A percentile compares a stretch with the other conserved stretches of the same genome.
phyloP scores from a whole-genome alignment of 2,113 vertebrate species.

The Catharus fuscescens region DNA sequence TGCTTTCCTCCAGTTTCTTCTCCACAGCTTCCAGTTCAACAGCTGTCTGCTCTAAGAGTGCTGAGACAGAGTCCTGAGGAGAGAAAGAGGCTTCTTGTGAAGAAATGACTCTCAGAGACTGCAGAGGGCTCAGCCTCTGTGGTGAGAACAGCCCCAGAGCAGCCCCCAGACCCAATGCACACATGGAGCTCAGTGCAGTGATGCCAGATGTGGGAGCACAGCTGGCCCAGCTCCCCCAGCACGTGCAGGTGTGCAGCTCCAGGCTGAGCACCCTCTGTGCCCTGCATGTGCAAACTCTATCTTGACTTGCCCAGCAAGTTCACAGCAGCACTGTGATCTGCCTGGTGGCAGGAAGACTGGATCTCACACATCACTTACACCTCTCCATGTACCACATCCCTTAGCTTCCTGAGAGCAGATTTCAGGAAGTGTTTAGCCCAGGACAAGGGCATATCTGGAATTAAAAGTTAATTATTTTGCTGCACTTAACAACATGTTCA shows the following conservation, averaged over 20 bases:
- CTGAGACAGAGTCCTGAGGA: conserved; percentile 79
- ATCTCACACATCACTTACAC: not conserved
- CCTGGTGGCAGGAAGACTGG: not conserved
- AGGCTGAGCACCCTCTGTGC: not conserved
- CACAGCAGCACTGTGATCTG: not conserved
- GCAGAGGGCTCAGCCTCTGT: not conserved
- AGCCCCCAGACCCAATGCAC: not conserved
- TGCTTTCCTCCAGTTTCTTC: conserved; percentile 70
- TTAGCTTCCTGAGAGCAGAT: not conserved
- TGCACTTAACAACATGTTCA: not conserved
- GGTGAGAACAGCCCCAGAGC: not conserved
- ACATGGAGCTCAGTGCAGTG: not conserved
- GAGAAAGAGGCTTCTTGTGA: conserved; percentile 12
- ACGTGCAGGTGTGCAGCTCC: not conserved
- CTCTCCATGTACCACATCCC: not conserved
- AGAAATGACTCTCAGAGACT: not conserved
- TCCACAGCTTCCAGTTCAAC: conserved; percentile 78
- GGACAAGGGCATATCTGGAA: not conserved
- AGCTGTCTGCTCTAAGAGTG: conserved; percentile 80
- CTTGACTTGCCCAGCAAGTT: not conserved
- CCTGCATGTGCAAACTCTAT: not conserved
- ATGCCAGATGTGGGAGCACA: not conserved
- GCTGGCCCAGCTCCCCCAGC: not conserved
- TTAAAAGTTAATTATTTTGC: not conserved
- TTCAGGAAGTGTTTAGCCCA: not conserved